Base-by-base conservation (phyloP, 2,113 vertebrate species). In the Oxyura jamaicensis region DNA sequence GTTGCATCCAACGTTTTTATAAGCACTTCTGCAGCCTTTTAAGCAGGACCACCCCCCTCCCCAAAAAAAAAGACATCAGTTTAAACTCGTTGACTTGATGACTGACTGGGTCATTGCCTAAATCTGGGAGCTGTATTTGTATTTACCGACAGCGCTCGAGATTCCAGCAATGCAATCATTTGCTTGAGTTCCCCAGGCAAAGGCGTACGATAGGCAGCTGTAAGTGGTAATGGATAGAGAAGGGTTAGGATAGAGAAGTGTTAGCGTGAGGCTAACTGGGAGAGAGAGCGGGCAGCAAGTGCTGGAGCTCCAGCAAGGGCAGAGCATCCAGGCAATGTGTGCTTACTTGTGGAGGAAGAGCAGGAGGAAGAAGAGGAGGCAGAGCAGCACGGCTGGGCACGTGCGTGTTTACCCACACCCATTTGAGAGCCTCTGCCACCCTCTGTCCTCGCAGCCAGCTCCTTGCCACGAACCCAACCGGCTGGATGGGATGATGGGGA, bases 161-260 rank as follows among this genome's bases (percentile, higher is more conserved):
- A 92, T 85, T 71, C 75, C 83, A 91, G 89, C 92, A 86, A 91
- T 87, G 95, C 92, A 97, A 96, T 96, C 81, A 90, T 94, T 91
- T 94, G 89, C 96, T 88, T 36, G 75, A 95, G 91, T 44, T 97
- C 92, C 75, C 88, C 91, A 94, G 90, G 93, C 95, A 95, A 25
- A 28, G 65, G 60, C 53, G 72, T 90, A 29, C 65, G 91, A 93
- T 58, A 56, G 7, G 0, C 81, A 87, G 66, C 93, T 92, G 82
- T 74, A 77, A 93, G 80, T 26, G 18, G 80, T 25, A 68, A 81
- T 76, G 65, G 86, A 46, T 26, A 63, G 28, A 78, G 87, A 93
- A 93, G 74, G 52, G 59, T 63, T 78, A 68, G 62, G 86, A 42
- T 23, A 63, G 28, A 78, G 87, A 93, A 93, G 77, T 56, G 59